phyloP scores from a whole-genome alignment of 1,140 invertebrate species.

The Drosophila eugracilis region DNA sequence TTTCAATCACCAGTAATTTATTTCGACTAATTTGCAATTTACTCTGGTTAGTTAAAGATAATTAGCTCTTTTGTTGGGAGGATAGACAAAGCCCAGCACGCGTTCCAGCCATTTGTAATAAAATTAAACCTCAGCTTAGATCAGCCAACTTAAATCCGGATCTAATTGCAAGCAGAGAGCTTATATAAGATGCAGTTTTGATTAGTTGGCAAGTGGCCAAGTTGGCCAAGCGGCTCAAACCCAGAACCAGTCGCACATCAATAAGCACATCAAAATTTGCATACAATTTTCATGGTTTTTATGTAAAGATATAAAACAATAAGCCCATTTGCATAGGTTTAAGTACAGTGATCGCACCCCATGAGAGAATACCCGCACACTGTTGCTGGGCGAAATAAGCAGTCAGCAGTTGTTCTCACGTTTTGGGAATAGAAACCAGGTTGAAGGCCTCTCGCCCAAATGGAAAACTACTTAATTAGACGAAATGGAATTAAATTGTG shows the following conservation, averaged over 20 bases:
- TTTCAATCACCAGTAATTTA: slow-evolving; percentile 12
- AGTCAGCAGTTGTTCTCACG: slow-evolving; percentile 49
- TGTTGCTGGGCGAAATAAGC: slow-evolving; percentile 35
- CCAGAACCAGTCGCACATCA: slow-evolving; percentile 44
- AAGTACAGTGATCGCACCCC: slow-evolving; percentile 5
- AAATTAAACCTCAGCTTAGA: slow-evolving; percentile 18
- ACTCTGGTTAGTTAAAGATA: slow-evolving; percentile 2
- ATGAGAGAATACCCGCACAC: neutral
- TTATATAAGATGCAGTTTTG: slow-evolving; percentile 49
- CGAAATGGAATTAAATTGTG: slow-evolving; percentile 59
- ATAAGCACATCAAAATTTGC: slow-evolving; percentile 59
- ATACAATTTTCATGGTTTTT: slow-evolving; percentile 57
- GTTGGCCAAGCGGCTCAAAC: slow-evolving; percentile 1
- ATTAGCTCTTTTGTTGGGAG: slow-evolving; percentile 8
- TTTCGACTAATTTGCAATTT: slow-evolving; percentile 5
- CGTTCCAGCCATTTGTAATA: slow-evolving; percentile 16
- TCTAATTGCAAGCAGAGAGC: slow-evolving; percentile 43
- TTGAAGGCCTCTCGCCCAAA: slow-evolving; percentile 45
- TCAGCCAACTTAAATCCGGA: slow-evolving; percentile 57
- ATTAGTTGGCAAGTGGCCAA: slow-evolving; percentile 17
- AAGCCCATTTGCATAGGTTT: slow-evolving; percentile 62
- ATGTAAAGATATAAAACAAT: slow-evolving; percentile 64
- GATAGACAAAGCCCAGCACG: slow-evolving; percentile 31
- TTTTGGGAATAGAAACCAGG: slow-evolving; percentile 65
- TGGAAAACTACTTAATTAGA: slow-evolving; percentile 80